phyloP scores from a whole-genome alignment of 2,888 invertebrate genomes.

The Acheta domesticus region DNA sequence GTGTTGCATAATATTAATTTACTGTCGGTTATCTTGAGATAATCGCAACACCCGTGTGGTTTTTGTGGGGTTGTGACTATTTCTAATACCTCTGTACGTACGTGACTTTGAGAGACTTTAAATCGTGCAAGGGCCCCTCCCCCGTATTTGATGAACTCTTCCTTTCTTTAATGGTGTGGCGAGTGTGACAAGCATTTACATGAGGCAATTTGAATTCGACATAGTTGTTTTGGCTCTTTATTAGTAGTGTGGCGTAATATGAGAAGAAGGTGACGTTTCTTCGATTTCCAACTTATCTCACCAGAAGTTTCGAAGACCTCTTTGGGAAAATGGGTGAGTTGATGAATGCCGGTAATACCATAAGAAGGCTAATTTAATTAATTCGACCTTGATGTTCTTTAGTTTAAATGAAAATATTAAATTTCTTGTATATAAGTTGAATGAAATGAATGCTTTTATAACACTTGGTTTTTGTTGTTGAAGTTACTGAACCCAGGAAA shows the following conservation, averaged over 20 bases:
- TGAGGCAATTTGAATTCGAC: constrained; percentile 7
- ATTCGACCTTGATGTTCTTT: not conserved
- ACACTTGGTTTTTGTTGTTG: no score
- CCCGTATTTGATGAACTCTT: constrained; percentile 18
- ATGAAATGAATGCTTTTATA: no score
- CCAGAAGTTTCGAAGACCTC: constrained; percentile 18
- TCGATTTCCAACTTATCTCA: not conserved
- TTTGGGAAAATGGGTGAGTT: constrained; percentile 7
- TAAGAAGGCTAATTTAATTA: not conserved
- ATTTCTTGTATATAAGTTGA: no score
- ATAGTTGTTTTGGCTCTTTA: not conserved
- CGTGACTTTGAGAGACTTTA: not conserved
- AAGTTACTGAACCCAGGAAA: no score
- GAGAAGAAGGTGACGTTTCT: not conserved
- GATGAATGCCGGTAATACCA: not conserved
- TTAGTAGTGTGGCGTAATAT: not conserved
- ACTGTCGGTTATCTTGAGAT: no score
- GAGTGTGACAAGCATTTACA: constrained; percentile 10
- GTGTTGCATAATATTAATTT: no score
- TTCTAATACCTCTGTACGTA: no score
- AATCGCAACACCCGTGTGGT: no score
- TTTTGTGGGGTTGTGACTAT: no score
- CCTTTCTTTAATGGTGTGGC: constrained; percentile 18
- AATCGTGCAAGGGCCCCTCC: not conserved
- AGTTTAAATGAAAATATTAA: no score